A percentile compares a stretch with the other conserved stretches of the same genome.
These are phyloP conservation scores for Gymnopithys bicolor DNA, from an alignment of 2,797 vertebrate genomes.

Conservation along the genomic window DNA sequence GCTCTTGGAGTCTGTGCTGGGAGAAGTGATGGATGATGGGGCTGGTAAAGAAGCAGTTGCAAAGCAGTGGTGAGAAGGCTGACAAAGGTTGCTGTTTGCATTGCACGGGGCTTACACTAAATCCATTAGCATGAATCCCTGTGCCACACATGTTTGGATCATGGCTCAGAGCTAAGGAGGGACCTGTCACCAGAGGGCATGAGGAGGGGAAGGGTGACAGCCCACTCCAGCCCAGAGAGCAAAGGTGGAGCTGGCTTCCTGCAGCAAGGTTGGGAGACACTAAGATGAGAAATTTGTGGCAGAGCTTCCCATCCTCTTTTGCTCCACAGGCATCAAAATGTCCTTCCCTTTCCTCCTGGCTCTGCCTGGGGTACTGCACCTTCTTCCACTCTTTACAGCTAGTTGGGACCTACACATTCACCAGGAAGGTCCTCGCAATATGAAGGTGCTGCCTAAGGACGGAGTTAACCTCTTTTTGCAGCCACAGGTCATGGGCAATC, in stretches of 20 bases:
- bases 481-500: background rate
- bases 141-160: background rate
- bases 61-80: background rate
- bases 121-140: background rate
- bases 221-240: background rate
- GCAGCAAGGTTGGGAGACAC: background rate
- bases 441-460: background rate
- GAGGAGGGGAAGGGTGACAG: background rate
- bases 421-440: background rate
- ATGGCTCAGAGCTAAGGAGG: background rate
- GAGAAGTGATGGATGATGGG: background rate
- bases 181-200: background rate
- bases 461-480: background rate
- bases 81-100: background rate
- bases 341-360: background rate
- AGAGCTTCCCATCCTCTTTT: background rate
- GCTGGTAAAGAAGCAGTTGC: background rate
- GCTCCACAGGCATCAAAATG: background rate
- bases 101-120: accelerated
- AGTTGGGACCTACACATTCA: background rate
- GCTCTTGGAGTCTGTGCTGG: background rate
- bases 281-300: background rate
- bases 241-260: background rate
- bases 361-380: background rate
- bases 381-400: background rate